Evolutionary conservation across 2,797 vertebrate species (phyloP), one percentile per base, ranked within the genome.

Genomic region (Hippopotamyrus pictus): DNA sequence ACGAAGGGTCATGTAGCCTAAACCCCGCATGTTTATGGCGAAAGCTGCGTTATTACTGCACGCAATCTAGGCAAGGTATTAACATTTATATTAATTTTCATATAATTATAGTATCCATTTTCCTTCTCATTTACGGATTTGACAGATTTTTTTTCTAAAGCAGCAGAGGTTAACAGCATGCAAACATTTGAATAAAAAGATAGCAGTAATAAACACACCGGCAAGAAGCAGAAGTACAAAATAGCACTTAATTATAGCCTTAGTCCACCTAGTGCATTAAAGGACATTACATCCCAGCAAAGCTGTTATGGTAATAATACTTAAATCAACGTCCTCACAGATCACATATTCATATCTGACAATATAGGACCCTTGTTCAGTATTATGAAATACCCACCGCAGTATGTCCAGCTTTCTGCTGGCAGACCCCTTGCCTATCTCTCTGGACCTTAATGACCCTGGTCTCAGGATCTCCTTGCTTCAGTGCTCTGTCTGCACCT

Each of bases 81-180:
- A 79, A 79, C 73, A 79, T 79, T 79, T 79, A 79, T 79, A 79
- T 79, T 79, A 44, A 79, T 79, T 79, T 79, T 79, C 33, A n/a
- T 79, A 79, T 41, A 46, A 79, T 79, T 79, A 46, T 79, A 79
- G 41, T n/a, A 79, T 79, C 12, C 33, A 79, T 44, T 44, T 44
- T n/a, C 73, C 37, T 79, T 44, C 73, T 17, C 73, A 79, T 79
- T 79, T 79, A 79, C 37, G 33, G 5, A 79, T 79, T 46, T 79
- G 41, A 46, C 73, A 79, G 73, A 19, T 41, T 41, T 62, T 62
- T 65, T 37, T 73, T 37, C 65, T 37, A 37, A 37, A 73, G 29
- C 37, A 79, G 41, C 37, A 44, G 41, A 79, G 41, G 73, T 79
- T 79, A 79, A 79, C 73, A 79, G 29, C 65, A 73, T 17, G 65